Conservation (phyloP, 1,140 invertebrate genomes). For the Meloidogyne chitwoodi region DNA sequence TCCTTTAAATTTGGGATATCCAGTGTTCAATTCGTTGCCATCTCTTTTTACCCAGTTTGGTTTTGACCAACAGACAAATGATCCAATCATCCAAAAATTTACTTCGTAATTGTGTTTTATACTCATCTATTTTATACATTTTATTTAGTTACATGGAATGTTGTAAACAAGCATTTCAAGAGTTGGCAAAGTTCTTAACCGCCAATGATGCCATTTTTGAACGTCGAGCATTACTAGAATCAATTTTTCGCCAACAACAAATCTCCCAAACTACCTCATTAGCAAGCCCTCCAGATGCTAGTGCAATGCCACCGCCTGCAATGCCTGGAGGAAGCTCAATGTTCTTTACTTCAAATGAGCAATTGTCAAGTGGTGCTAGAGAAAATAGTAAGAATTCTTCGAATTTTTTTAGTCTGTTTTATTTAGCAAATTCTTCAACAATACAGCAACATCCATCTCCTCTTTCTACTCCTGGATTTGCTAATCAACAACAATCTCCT, state of each 20-base stretch:
- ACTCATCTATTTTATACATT: not conserved
- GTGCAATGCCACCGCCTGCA: constrained; percentile 36
- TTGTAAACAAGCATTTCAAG: constrained; percentile 3
- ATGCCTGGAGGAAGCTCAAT: constrained; percentile 12
- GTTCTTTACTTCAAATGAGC: not conserved
- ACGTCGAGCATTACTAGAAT: constrained; percentile 35
- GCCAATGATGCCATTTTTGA: constrained; percentile 59
- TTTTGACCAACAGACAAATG: not conserved
- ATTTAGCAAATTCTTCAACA: not conserved
- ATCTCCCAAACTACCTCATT: constrained; percentile 32
- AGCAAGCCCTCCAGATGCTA: constrained; percentile 28
- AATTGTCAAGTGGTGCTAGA: not conserved
- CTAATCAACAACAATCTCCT: constrained; percentile 14
- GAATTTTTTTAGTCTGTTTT: too few species aligned
- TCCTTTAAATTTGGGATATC: not conserved
- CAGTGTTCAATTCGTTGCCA: not conserved
- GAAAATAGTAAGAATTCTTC: not conserved
- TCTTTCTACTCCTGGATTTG: not conserved
- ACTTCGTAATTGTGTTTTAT: not conserved
- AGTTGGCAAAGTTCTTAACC: constrained; percentile 60
- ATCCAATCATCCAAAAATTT: not conserved
- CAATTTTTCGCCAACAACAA: constrained; percentile 32
- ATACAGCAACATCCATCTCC: constrained; percentile 6
- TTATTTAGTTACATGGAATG: constrained; percentile 22
- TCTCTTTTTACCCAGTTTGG: not conserved